Percentiles rank a stretch among this genome's conserved stretches.
Conservation (phyloP, 2,113 vertebrate species). For the Oryzias melastigma region DNA sequence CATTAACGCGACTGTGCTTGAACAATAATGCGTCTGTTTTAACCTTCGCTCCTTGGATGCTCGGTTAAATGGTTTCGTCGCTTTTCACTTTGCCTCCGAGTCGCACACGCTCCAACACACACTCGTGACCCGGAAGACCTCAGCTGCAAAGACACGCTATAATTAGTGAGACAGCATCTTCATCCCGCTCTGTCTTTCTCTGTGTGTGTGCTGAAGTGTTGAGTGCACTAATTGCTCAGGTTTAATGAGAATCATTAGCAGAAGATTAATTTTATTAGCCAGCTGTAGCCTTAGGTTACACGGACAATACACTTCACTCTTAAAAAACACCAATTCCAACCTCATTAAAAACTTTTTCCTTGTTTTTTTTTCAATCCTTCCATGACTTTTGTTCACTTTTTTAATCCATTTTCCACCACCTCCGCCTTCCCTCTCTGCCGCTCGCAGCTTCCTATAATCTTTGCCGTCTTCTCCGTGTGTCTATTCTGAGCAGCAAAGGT, state of each 20-base stretch:
- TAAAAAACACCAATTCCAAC: neutral
- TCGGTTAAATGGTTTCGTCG: neutral
- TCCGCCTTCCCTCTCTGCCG: constrained; percentile 6
- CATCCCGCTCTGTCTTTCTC: constrained; percentile 23
- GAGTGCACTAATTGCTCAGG: constrained; percentile 47
- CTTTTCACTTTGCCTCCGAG: neutral
- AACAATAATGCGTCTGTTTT: constrained; percentile 11
- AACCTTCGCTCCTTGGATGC: neutral
- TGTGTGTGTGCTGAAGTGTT: constrained; percentile 21
- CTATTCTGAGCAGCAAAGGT: constrained; percentile 60
- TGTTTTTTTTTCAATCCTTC: neutral
- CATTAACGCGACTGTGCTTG: neutral
- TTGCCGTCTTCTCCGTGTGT: constrained; percentile 31
- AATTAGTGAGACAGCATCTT: constrained; percentile 69
- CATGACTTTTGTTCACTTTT: neutral
- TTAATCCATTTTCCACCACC: neutral
- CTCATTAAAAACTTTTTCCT: neutral
- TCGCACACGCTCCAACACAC: constrained; percentile 12
- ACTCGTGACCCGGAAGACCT: constrained; percentile 38
- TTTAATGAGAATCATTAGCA: constrained; percentile 51
- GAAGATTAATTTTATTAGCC: constrained; percentile 59
- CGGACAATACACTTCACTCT: neutral
- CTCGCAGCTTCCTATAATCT: constrained; percentile 22
- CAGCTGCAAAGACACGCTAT: constrained; percentile 61
- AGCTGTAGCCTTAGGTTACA: constrained; percentile 41